Evolutionary conservation across 2,113 vertebrate genomes (phyloP), one percentile per base, ranked within the genome.

Genomic region (Hemichromis elongatus): DNA sequence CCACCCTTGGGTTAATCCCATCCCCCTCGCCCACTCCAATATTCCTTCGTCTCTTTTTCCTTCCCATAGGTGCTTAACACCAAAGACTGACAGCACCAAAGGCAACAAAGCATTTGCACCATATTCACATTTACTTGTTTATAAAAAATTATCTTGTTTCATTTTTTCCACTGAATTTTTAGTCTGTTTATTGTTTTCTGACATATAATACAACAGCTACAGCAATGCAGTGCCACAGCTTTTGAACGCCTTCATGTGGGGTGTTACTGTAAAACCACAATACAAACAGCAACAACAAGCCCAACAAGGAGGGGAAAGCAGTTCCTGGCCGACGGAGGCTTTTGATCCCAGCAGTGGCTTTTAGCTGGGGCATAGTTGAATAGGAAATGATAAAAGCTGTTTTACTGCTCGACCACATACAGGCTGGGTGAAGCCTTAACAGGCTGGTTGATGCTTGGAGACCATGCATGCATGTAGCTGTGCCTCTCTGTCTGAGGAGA

Each of bases 371-470:
- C 92, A 92, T 54, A 81, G 79, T 94, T 92, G 93, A 94, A 95
- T 92, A 90, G 87, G 83, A 94, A 91, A 94, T 94, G 88, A 93
- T 95, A 95, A 95, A 96, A 95, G 90, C 77, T 21, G 70, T 93
- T 96, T 96, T 93, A 95, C 88, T 90, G 88, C 87, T 79, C 21
- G 40, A 86, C 88, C 89, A 89, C 93, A 94, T 93, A 92, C 86
- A 83, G 81, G 82, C 91, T n/a, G 77, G 70, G 66, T 80, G 88
- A 94, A 89, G 83, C 90, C 86, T 79, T 81, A 68, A 86, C 55
- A 81, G 37, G 85, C 80, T 50, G 87, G 77, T 88, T 79, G 79
- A 81, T 81, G 92, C 82, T 86, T 80, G 66, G 85, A 86, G 54
- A 83, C 75, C 26, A 52, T 81, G 78, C 59, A 66, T 75, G 78